Percentiles rank a stretch among this genome's conserved stretches.
These are phyloP conservation scores for Tridacna gigas DNA, from an alignment of 2,888 invertebrate genomes.

Conservation along the genomic window DNA sequence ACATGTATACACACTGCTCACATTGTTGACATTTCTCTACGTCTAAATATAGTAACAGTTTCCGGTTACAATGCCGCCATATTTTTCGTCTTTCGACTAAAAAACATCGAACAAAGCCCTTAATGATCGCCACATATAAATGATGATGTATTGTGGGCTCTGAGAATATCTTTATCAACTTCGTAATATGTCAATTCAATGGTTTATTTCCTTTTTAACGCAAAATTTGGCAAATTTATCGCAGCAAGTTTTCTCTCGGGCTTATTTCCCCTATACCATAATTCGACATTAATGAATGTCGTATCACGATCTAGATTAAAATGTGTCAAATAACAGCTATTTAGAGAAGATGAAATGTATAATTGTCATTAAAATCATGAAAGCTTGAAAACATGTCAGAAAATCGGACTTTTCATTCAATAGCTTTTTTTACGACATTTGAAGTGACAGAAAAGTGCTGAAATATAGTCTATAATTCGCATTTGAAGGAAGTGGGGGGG, in stretches of 20 bases:
- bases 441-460: neutral
- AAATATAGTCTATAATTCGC: no score
- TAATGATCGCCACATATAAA: neutral
- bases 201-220: neutral
- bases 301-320: constrained; percentile 4
- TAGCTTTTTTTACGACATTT: neutral
- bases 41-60: constrained; percentile 65
- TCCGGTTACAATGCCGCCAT: constrained; percentile 66
- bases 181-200: neutral
- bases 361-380: neutral
- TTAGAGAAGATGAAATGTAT: neutral
- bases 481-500: no score
- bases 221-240: constrained; percentile 15
- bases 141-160: neutral
- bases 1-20: constrained; percentile 32
- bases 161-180: neutral
- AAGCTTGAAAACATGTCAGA: neutral
- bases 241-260: constrained; percentile 3
- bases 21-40: constrained; percentile 58
- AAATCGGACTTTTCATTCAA: neutral
- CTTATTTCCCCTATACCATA: constrained; percentile 38
- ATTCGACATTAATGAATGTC: constrained; percentile 52
- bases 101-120: constrained; percentile 30
- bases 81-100: constrained; percentile 52
- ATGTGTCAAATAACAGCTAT: neutral